These are phyloP conservation scores for Dryocosmus kuriphilus DNA, from an alignment of 2,888 invertebrate species.

Conservation along the genomic window DNA sequence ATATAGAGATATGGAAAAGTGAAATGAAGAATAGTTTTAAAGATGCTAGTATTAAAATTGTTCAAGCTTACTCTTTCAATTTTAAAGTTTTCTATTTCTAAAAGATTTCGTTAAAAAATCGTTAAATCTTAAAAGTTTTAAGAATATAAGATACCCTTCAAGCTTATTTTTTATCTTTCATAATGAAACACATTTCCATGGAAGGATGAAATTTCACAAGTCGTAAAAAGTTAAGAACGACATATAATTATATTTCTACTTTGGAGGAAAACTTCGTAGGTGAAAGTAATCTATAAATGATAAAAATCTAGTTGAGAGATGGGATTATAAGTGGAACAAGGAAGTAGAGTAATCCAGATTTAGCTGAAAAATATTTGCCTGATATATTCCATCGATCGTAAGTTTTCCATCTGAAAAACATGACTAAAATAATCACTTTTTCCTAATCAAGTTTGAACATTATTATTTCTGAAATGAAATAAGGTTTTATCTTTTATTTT, in stretches of 20 bases:
- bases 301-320: conserved; percentile 2
- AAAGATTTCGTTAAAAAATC: no score
- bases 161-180: not conserved
- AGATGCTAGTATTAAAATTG: no score
- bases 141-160: no score
- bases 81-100: no score
- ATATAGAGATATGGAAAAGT: no score
- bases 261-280: not conserved
- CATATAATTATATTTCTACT: conserved; percentile 1
- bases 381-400: not conserved
- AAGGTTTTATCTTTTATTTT: not conserved
- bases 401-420: not conserved
- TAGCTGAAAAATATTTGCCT: conserved; percentile 17
- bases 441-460: not conserved
- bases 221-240: not conserved
- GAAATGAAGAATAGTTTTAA: no score
- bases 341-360: not conserved
- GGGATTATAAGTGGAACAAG: not conserved
- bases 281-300: conserved; percentile 22
- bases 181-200: not conserved
- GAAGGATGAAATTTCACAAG: not conserved
- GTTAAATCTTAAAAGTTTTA: no score
- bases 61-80: no score
- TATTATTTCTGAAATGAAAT: not conserved
- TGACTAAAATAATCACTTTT: not conserved